Evolutionary conservation across 1,140 invertebrate species (phyloP).

Genomic region (Drosophila ananassae): DNA sequence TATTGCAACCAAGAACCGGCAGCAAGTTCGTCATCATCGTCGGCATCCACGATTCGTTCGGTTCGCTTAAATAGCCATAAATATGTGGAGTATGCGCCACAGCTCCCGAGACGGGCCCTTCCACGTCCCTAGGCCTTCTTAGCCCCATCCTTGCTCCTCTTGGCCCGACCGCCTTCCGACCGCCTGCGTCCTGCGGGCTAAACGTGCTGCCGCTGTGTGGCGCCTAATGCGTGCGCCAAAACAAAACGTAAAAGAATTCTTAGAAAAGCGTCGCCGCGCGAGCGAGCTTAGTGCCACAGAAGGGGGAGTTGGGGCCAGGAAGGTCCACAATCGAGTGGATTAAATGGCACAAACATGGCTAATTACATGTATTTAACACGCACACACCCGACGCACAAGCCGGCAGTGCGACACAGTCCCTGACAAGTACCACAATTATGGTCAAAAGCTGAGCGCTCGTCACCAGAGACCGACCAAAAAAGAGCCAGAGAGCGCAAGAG

Average conservation of each 20-base stretch:
- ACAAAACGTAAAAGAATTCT: conserved; percentile 78
- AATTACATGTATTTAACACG: conserved; percentile 82
- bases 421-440: conserved; percentile 76
- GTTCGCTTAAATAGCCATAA: conserved; percentile 78
- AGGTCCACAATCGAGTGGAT: conserved; percentile 63
- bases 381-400: background rate
- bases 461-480: conserved; percentile 41
- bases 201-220: conserved; percentile 74
- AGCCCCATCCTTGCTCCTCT: background rate
- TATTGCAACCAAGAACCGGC: conserved; percentile 20
- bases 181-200: conserved; percentile 66
- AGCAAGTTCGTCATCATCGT: conserved; percentile 58
- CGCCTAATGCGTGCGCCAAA: conserved; percentile 80
- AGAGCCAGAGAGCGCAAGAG: too few species aligned
- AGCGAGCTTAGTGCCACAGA: conserved; percentile 17
- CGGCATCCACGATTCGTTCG: conserved; percentile 60
- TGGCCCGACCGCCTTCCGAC: conserved; percentile 17
- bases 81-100: conserved; percentile 79
- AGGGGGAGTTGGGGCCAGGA: conserved; percentile 9
- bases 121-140: background rate
- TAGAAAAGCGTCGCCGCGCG: conserved; percentile 75
- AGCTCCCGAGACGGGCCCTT: conserved; percentile 11
- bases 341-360: conserved; percentile 82
- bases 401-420: conserved; percentile 32
- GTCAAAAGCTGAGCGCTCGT: conserved; percentile 64